These are phyloP conservation scores for Microchirus variegatus DNA, from an alignment of 2,797 vertebrate genomes.

Conservation along the genomic window DNA sequence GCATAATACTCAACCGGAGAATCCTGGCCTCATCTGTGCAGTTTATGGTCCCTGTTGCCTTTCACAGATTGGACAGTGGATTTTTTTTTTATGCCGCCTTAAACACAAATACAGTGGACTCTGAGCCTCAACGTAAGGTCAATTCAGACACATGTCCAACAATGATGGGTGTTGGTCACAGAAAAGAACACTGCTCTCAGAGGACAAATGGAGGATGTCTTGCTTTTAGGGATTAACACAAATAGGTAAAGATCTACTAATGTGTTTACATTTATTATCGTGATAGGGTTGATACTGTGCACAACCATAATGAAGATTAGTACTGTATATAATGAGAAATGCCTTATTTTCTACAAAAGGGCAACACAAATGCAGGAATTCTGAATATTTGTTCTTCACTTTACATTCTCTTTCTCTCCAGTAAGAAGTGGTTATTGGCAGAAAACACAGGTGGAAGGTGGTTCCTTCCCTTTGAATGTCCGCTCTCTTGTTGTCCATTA, in stretches of 20 bases:
- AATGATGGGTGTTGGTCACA: conserved; percentile 5
- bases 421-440: not conserved
- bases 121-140: conserved; percentile 42
- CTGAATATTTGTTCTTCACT: no score
- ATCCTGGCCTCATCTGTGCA: conserved; percentile 59
- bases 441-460: not conserved
- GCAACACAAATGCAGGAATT: no score
- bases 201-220: no score
- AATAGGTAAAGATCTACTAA: no score
- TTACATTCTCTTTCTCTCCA: no score
- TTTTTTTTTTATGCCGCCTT: conserved; percentile 11
- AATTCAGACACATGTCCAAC: conserved; percentile 17
- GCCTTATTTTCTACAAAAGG: no score
- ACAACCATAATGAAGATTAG: no score
- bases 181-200: no score
- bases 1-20: conserved; percentile 29
- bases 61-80: conserved; percentile 59
- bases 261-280: no score
- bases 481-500: not conserved
- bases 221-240: no score
- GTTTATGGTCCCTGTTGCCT: conserved; percentile 58
- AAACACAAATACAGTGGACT: conserved; percentile 60
- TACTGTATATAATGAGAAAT: no score
- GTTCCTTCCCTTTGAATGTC: not conserved
- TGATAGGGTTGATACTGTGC: no score